Evolutionary conservation across 2,113 vertebrate genomes (phyloP), one percentile per base, ranked within the genome.

Genomic region (Dipodomys spectabilis): DNA sequence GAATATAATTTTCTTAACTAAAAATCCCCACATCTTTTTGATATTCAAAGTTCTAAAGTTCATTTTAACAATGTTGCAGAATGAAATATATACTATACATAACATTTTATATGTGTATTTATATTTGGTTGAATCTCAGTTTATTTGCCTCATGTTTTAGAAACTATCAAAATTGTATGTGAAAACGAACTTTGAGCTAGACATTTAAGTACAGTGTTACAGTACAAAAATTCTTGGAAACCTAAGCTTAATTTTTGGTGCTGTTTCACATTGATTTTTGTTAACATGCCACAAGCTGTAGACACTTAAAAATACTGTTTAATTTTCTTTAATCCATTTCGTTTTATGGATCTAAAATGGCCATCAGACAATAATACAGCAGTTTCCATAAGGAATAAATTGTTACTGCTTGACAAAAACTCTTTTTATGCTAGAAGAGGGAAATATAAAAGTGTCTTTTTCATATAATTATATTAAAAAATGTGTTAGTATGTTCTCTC

Each of bases 391-490:
- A 96, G 95, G 91, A 97, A 98, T 95, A 92, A 86, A 94, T 97
- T 97, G 97, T 93, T 97, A 94, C 79, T 75, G 96, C 96, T 92
- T 97, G 95, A 97, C 86, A 97, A 87, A 97, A 98, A 95, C 83
- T 96, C 60, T 95, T 96, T 96, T 96, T 60, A 81, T 79, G 73
- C 60, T 87, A 95, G 82, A 95, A 97, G 88, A 95, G 97, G 97
- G 97, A 97, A 97, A 97, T 95, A 97, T 98, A 97, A 98, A 98
- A 97, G 93, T 93, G 96, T 96, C 96, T 97, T 96, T 98, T 97
- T 94, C 96, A 95, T 96, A 97, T 97, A 97, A 97, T 97, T 97
- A 97, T 97, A 97, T 97, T 97, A 97, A 97, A 83, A 96, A 96
- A 97, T 89, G 80, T 91, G 89, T 86, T 95, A 95, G 74, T 64